phyloP scores from a whole-genome alignment of 2,888 invertebrate genomes.

The Sphaeridia pumilis region DNA sequence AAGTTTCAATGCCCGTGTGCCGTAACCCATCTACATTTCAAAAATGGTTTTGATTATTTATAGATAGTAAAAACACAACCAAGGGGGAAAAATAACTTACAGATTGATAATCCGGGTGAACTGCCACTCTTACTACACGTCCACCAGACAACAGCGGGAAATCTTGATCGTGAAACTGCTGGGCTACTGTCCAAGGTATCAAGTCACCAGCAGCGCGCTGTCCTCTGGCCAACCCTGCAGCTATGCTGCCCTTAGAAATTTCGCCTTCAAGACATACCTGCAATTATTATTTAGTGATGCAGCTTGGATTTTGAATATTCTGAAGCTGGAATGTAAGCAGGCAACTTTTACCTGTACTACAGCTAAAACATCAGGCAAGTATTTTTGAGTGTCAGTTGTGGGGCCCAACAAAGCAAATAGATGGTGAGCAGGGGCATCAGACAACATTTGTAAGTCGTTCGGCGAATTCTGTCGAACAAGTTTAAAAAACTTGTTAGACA shows the following conservation, averaged over 20 bases:
- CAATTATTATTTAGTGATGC: no score
- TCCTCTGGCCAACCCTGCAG: constrained; percentile 69
- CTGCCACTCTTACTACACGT: constrained; percentile 88
- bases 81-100: no score
- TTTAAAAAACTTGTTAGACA: no score
- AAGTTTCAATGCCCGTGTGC: constrained; percentile 69
- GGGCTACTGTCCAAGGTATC: constrained; percentile 96
- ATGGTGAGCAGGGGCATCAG: constrained; percentile 97
- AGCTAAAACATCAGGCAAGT: constrained; percentile 83
- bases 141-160: constrained; percentile 84
- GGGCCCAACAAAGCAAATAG: constrained; percentile 89
- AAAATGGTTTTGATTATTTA: constrained; percentile 15
- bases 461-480: constrained; percentile 98
- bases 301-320: no score
- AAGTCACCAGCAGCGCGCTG: constrained; percentile 89
- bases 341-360: constrained; percentile 71
- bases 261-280: constrained; percentile 54
- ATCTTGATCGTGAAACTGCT: constrained; percentile 87
- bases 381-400: constrained; percentile 53
- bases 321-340: no score
- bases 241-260: constrained; percentile 54
- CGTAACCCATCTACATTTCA: constrained; percentile 81
- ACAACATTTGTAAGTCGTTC: constrained; percentile 95
- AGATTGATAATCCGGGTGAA: constrained; percentile 92
- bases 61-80: no score